A percentile compares a stretch with the other conserved stretches of the same genome.
Evolutionary conservation across 1,140 invertebrate species (phyloP).

Genomic region (Propsilocerus akamusi): DNA sequence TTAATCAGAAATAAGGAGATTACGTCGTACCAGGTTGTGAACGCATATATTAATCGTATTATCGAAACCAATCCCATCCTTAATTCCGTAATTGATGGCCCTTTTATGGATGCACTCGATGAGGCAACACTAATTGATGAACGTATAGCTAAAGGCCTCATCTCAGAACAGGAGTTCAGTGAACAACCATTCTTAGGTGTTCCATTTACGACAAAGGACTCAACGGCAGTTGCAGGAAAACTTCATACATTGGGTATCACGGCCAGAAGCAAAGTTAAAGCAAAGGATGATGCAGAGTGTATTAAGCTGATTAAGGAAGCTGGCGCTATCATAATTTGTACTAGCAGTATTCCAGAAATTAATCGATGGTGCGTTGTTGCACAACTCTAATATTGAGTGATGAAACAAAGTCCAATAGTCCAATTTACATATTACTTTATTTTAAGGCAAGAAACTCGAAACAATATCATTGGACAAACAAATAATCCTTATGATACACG

Average conservation of each 20-base stretch:
- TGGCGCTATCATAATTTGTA: constrained; percentile 75
- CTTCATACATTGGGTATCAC: constrained; percentile 45
- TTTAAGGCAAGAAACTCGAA: constrained; percentile 72
- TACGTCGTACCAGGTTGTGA: constrained; percentile 49
- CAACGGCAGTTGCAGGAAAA: constrained; percentile 35
- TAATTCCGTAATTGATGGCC: constrained; percentile 65
- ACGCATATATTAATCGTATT: constrained; percentile 56
- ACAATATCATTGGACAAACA: constrained; percentile 81
- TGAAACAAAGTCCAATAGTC: neutral
- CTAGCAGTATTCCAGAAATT: constrained; percentile 86
- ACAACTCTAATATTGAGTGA: neutral
- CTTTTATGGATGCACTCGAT: constrained; percentile 50
- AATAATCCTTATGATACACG: constrained; percentile 81
- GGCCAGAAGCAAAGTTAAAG: constrained; percentile 30
- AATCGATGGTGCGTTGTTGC: constrained; percentile 30
- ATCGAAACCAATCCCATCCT: constrained; percentile 56
- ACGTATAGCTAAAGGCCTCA: constrained; percentile 31
- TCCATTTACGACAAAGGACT: constrained; percentile 58
- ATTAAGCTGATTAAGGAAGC: constrained; percentile 52
- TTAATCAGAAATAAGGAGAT: constrained; percentile 42
- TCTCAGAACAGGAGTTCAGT: constrained; percentile 33
- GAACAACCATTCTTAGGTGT: constrained; percentile 55
- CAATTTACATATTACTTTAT: constrained; percentile 17
- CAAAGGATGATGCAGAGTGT: constrained; percentile 54
- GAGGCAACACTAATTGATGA: constrained; percentile 56